Conservation (phyloP, 2,888 invertebrate species). For the Netelia melanura region DNA sequence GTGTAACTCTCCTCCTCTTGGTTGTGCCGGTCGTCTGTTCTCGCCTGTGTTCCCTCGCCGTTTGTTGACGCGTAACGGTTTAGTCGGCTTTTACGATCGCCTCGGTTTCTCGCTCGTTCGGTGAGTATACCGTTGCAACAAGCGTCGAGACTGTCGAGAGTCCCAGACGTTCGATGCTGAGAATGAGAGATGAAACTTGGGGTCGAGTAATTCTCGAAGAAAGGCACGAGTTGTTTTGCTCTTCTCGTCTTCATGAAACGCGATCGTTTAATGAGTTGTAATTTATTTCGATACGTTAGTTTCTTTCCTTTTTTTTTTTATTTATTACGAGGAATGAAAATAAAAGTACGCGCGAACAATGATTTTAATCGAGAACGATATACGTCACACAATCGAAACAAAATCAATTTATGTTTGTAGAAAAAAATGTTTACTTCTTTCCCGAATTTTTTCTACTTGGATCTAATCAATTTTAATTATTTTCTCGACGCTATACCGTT, state of each 20-base stretch:
- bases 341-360: too few species aligned
- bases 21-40: constrained; percentile 5
- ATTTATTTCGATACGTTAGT: background rate
- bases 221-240: background rate
- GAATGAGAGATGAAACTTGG: constrained; percentile 36
- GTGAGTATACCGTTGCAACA: constrained; percentile 62
- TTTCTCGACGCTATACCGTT: too few species aligned
- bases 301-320: too few species aligned
- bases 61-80: constrained; percentile 68
- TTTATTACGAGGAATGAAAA: too few species aligned
- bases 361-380: too few species aligned
- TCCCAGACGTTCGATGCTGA: constrained; percentile 41
- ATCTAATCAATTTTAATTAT: too few species aligned
- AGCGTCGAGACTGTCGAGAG: constrained; percentile 29
- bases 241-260: constrained; percentile 11
- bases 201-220: constrained; percentile 46
- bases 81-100: constrained; percentile 58
- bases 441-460: too few species aligned
- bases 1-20: background rate
- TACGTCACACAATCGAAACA: too few species aligned
- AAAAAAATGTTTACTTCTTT: too few species aligned
- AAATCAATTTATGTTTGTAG: too few species aligned
- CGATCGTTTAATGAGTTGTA: background rate
- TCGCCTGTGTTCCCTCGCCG: constrained; percentile 24
- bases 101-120: constrained; percentile 39